Percentiles rank a stretch among this genome's conserved stretches.
Evolutionary conservation across 2,113 vertebrate species (phyloP).

Genomic region (Lepisosteus oculatus): DNA sequence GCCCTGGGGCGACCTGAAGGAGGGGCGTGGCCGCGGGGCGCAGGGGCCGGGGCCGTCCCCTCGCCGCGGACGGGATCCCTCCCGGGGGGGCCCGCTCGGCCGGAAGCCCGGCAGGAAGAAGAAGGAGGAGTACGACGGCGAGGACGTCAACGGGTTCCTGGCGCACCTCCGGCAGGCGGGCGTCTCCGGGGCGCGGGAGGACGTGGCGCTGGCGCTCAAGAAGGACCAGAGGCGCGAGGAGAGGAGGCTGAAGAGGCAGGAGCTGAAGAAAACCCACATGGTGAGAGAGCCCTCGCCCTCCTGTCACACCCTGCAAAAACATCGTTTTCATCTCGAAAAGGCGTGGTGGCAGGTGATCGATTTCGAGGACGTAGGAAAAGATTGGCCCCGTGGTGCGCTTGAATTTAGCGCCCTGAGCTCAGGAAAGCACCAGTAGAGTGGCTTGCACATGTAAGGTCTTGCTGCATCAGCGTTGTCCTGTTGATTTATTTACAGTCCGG

Average conservation of each 20-base stretch:
- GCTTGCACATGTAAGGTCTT: too few species aligned
- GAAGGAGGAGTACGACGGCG: slow-evolving; percentile 65
- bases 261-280: slow-evolving; percentile 76
- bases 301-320: too few species aligned
- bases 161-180: slow-evolving; percentile 63
- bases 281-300: slow-evolving; percentile 53
- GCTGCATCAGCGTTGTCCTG: too few species aligned
- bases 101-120: slow-evolving; percentile 67
- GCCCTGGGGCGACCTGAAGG: slow-evolving; percentile 77
- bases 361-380: too few species aligned
- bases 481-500: too few species aligned
- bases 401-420: too few species aligned
- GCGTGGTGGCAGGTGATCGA: too few species aligned
- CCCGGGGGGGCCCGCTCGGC: background rate
- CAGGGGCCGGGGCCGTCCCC: background rate
- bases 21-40: background rate
- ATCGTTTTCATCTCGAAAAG: too few species aligned
- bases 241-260: slow-evolving; percentile 80
- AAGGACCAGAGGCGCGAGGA: slow-evolving; percentile 77
- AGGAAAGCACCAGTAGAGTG: too few species aligned
- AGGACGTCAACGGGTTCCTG: slow-evolving; percentile 87
- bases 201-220: slow-evolving; percentile 60
- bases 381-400: too few species aligned
- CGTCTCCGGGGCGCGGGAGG: slow-evolving; percentile 41
- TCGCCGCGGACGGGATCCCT: slow-evolving; percentile 33